Conservation (phyloP, 2,888 invertebrate species). For the Troilus luridus region DNA sequence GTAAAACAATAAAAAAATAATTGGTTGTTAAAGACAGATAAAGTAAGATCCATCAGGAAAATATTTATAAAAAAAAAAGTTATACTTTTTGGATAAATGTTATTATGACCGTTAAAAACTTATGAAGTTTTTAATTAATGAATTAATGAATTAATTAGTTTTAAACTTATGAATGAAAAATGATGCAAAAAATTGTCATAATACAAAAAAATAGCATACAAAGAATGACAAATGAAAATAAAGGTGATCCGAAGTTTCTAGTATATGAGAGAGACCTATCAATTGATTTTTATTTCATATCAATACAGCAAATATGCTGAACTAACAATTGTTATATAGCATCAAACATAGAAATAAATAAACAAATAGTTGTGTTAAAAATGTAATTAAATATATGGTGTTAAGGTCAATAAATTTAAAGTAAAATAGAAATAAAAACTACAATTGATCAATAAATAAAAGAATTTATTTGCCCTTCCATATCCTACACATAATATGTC, state of each 20-base stretch:
- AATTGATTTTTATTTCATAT: background rate
- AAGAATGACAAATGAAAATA: background rate
- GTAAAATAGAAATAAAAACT: constrained; percentile 2
- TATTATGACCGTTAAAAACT: background rate
- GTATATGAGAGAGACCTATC: too few species aligned
- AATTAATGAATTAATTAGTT: too few species aligned
- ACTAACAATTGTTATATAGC: background rate
- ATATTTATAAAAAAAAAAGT: too few species aligned
- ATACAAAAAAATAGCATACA: background rate
- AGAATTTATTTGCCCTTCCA: constrained; percentile 56
- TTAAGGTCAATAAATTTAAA: background rate
- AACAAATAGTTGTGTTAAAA: background rate
- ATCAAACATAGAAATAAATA: background rate
- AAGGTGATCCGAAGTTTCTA: background rate
- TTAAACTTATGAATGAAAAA: too few species aligned
- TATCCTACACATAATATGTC: constrained; percentile 43
- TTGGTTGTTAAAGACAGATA: too few species aligned
- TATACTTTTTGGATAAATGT: background rate
- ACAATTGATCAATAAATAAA: constrained; percentile 54
- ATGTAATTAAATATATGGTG: background rate
- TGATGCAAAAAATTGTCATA: too few species aligned
- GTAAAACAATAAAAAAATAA: too few species aligned
- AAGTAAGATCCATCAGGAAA: too few species aligned
- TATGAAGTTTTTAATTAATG: too few species aligned
- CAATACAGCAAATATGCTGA: too few species aligned